Evolutionary conservation across 2,113 vertebrate species (phyloP).

Genomic region (Datnioides undecimradiatus): DNA sequence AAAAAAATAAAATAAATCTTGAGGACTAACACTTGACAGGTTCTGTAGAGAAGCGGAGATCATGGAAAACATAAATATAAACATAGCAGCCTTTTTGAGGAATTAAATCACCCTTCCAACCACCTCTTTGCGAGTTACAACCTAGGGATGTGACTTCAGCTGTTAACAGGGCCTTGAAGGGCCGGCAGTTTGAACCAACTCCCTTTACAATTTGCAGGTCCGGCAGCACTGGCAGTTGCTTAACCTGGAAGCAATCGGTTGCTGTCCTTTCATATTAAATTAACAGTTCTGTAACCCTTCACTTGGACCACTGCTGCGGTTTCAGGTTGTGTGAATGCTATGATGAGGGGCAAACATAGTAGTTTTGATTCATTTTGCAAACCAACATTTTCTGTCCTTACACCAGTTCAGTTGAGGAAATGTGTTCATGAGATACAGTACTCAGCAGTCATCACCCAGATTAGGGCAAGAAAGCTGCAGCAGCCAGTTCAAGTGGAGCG

Average conservation of each 20-base stretch:
- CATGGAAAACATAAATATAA: slow-evolving; percentile 61
- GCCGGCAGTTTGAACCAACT: background rate
- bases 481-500: slow-evolving; percentile 29
- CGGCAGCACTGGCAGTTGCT: background rate
- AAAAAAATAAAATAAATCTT: slow-evolving; percentile 32
- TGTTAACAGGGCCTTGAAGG: background rate
- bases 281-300: background rate
- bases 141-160: slow-evolving; percentile 8
- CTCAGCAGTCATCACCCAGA: background rate
- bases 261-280: background rate
- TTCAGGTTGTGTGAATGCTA: slow-evolving; percentile 5
- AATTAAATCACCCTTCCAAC: slow-evolving; percentile 42
- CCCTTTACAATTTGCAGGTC: background rate
- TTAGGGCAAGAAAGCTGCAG: background rate
- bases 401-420: background rate
- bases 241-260: background rate
- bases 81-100: slow-evolving; percentile 74
- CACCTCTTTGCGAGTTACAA: slow-evolving; percentile 34
- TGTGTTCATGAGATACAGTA: background rate
- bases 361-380: background rate
- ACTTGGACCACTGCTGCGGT: slow-evolving; percentile 16
- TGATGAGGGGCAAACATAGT: background rate
- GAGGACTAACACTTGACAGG: slow-evolving; percentile 56
- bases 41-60: slow-evolving; percentile 68
- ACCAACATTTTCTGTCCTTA: background rate